These are phyloP conservation scores for Mobula hypostoma DNA, from an alignment of 2,113 vertebrate species.

Conservation along the genomic window DNA sequence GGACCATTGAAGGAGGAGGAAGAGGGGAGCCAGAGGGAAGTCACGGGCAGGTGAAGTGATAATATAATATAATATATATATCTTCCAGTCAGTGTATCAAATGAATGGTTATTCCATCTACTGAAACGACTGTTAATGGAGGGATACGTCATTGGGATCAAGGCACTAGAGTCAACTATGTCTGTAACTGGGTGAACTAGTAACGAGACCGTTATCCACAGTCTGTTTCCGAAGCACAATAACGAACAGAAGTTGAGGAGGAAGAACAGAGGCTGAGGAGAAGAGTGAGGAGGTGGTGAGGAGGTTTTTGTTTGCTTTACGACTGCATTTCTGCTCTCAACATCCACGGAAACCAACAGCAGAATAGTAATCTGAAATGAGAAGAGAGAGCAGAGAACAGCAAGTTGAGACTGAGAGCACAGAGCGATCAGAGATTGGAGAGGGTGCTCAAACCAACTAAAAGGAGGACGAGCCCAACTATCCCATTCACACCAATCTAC, in stretches of 20 bases:
- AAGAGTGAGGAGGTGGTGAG: slow-evolving; percentile 34
- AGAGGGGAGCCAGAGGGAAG: too few relatives aligned
- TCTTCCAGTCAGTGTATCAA: slow-evolving; percentile 11
- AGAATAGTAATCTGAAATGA: slow-evolving; percentile 77
- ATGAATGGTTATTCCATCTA: neutral
- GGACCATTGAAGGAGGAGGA: too few relatives aligned
- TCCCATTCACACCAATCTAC: too few relatives aligned
- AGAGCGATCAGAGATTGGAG: neutral
- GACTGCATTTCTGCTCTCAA: slow-evolving; percentile 87
- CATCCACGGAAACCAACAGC: slow-evolving; percentile 95
- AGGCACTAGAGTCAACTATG: slow-evolving; percentile 43
- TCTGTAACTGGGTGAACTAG: neutral
- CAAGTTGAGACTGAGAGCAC: neutral
- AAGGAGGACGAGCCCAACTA: too few relatives aligned
- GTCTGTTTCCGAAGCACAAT: slow-evolving; percentile 44
- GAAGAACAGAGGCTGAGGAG: slow-evolving; percentile 40
- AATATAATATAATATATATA: neutral
- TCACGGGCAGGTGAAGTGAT: too few relatives aligned
- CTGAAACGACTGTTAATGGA: slow-evolving; percentile 8
- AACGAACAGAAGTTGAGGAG: slow-evolving; percentile 43
- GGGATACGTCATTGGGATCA: slow-evolving; percentile 10
- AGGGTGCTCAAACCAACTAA: too few relatives aligned
- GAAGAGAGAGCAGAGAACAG: slow-evolving; percentile 2
- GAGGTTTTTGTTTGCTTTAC: slow-evolving; percentile 51
- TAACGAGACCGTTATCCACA: slow-evolving; percentile 33